Evolutionary conservation across 2,888 invertebrate genomes (phyloP).

Genomic region (Lepidochitona cinerea): DNA sequence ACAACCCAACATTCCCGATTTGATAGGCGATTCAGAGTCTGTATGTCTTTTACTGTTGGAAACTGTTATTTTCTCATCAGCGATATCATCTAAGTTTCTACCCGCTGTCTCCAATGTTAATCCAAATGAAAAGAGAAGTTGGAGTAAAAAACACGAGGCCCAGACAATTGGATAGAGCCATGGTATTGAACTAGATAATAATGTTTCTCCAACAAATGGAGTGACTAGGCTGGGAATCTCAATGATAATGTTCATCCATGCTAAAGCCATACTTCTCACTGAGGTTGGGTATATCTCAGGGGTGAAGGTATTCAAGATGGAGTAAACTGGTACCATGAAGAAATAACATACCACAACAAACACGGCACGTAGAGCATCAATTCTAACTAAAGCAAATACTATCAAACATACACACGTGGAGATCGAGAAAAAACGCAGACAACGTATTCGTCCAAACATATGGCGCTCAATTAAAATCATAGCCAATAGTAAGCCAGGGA

Average conservation of each 20-base stretch:
- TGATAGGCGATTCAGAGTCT: conserved; percentile 3
- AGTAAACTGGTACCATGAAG: conserved; percentile 61
- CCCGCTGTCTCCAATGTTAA: conserved; percentile 50
- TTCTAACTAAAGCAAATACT: conserved; percentile 44
- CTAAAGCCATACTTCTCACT: conserved; percentile 55
- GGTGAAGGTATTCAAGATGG: conserved; percentile 58
- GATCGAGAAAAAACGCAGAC: conserved; percentile 52
- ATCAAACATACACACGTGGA: conserved; percentile 42
- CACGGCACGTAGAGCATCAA: conserved; percentile 47
- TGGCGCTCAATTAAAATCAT: conserved; percentile 54
- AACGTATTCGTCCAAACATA: conserved; percentile 54
- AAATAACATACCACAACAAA: conserved; percentile 55
- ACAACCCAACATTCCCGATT: not conserved
- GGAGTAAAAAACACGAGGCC: conserved; percentile 47
- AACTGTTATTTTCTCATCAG: not conserved
- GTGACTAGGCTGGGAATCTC: conserved; percentile 52
- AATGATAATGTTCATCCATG: conserved; percentile 53
- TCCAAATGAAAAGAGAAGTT: conserved; percentile 45
- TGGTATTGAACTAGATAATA: conserved; percentile 44
- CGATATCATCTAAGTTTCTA: conserved; percentile 36
- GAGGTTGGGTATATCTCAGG: conserved; percentile 58
- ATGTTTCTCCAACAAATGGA: conserved; percentile 51
- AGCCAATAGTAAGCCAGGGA: conserved; percentile 55
- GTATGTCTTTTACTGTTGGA: not conserved
- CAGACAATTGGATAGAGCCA: conserved; percentile 60